phyloP scores from a whole-genome alignment of 2,113 vertebrate species.

The Orycteropus afer region DNA sequence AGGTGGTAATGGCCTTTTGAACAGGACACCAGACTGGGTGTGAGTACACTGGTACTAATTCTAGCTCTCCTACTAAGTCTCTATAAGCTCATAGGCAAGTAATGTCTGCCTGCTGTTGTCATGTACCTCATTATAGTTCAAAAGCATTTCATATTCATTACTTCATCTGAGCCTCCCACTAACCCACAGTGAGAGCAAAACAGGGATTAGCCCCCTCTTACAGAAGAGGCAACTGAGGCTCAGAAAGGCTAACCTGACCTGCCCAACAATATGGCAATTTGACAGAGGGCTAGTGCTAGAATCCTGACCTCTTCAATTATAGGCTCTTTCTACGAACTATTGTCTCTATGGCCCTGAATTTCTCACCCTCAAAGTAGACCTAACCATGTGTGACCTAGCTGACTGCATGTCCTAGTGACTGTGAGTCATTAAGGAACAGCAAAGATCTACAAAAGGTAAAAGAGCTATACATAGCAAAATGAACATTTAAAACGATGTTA shows the following conservation, averaged over 20 bases:
- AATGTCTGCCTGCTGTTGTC: neutral
- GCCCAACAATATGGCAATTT: neutral
- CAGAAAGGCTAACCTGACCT: neutral
- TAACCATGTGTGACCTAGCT: neutral
- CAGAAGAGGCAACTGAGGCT: neutral
- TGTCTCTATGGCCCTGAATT: neutral
- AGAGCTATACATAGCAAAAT: neutral
- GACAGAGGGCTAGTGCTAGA: neutral
- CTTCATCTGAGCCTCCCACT: slow-evolving; percentile 1
- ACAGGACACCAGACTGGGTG: neutral
- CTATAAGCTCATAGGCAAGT: neutral
- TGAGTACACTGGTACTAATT: neutral
- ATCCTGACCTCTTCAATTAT: neutral
- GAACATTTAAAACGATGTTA: slow-evolving; percentile 27
- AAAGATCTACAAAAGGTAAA: neutral
- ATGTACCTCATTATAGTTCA: neutral
- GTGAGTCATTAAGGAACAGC: neutral
- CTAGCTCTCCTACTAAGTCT: neutral
- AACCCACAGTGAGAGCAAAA: neutral
- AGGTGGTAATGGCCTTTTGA: neutral
- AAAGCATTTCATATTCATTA: neutral
- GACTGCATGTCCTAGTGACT: neutral
- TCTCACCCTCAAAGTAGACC: neutral
- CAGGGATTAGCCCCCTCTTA: neutral
- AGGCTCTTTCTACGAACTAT: neutral